Base-by-base conservation (phyloP, 2,113 vertebrate genomes). In the Pelodiscus sinensis region DNA sequence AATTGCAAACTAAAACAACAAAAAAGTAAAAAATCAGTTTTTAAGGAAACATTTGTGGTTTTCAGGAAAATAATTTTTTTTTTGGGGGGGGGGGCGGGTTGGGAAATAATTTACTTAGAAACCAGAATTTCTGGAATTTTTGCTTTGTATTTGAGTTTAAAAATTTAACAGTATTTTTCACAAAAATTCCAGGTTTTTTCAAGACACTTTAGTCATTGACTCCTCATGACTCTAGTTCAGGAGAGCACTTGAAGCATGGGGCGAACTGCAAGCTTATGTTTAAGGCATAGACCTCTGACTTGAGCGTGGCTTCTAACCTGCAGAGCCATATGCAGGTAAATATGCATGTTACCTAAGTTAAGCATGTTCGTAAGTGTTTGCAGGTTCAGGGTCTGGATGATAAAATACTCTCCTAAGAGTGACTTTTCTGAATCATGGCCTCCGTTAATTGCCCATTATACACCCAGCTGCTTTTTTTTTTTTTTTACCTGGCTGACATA, bases 161-260 rank as follows among this genome's bases (percentile, higher is more conserved):
- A 50, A 24, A 50, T 44, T 44, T 44, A 75, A 77, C 44, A 73
- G 3, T 44, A 44, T 44, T 44, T 21, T 35, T 13, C 9, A 75
- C 19, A 75, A 86, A 55, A 2, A 35, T 71, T 1, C 0, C 3
- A 16, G 35, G 9, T n/a, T 62, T 79, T 52, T 51, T 62, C 29
- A 60, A 56, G n/a, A 22, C 4, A 9, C 56, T 84, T 2, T 0
- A 11, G 2, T 19, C 38, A 12, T 22, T 50, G 4, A 27, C 90
- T 91, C 71, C 25, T 2, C 58, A 88, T 77, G 77, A 65, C 81
- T 35, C 24, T 68, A 7, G 11, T 1, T 6, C 25, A 87, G 73
- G 35, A 60, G 29, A 1, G 0, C 0, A 0, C 60, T 78, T 44
- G 79, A 78, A 65, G 12, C 51, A 18, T 0, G 0, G 0, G 0